These are phyloP conservation scores for Peromyscus attwateri DNA, from an alignment of 2,797 vertebrate species.

Conservation along the genomic window DNA sequence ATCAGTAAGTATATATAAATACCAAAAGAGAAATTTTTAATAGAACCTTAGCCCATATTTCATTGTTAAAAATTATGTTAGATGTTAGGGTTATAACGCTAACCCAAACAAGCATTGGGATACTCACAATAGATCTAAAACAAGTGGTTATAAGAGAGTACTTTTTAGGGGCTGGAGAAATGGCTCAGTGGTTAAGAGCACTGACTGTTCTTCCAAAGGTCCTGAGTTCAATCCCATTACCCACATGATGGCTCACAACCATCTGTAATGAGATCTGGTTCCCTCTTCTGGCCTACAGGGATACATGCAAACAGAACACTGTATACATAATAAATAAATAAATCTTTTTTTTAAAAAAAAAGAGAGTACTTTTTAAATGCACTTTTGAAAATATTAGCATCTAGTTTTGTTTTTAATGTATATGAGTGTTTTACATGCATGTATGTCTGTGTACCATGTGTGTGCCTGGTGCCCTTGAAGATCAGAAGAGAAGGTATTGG, in stretches of 20 bases:
- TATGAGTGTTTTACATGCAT: background rate
- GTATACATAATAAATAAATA: too few species aligned
- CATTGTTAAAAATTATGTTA: constrained; percentile 52
- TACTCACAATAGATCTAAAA: background rate
- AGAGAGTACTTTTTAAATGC: background rate
- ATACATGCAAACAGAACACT: too few species aligned
- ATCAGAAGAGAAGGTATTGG: background rate
- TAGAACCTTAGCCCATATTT: constrained; percentile 14
- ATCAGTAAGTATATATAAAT: constrained; percentile 90
- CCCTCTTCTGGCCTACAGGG: too few species aligned
- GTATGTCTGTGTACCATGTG: background rate
- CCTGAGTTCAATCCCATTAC: too few species aligned
- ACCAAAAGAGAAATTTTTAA: constrained; percentile 11
- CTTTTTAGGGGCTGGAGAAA: background rate
- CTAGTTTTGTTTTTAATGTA: background rate
- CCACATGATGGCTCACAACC: too few species aligned
- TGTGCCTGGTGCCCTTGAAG: background rate
- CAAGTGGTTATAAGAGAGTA: constrained; percentile 18
- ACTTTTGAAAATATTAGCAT: background rate
- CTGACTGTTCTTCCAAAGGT: too few species aligned
- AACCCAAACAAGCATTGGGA: background rate
- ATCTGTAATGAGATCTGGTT: too few species aligned
- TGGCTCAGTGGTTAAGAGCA: too few species aligned
- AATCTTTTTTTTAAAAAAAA: too few species aligned
- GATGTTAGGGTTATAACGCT: constrained; percentile 37